Percentiles rank a stretch among this genome's conserved stretches.
Evolutionary conservation across 1,140 invertebrate species (phyloP).

Genomic region (Trialeurodes vaporariorum): DNA sequence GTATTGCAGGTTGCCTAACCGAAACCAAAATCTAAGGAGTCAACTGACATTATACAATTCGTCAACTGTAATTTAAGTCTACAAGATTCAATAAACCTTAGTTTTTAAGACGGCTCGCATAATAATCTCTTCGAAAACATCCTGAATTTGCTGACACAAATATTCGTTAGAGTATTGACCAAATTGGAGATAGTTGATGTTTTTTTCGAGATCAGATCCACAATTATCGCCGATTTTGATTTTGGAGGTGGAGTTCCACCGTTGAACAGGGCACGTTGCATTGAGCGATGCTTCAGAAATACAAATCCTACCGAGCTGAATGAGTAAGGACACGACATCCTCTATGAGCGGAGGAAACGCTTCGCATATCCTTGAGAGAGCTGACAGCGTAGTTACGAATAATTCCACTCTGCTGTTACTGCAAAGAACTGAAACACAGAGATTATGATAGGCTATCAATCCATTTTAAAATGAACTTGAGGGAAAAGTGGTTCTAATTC

Average conservation of each 20-base stretch:
- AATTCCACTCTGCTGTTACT: constrained; percentile 63
- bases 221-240: constrained; percentile 30
- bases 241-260: neutral
- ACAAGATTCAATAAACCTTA: constrained; percentile 44
- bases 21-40: too few species aligned
- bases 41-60: too few species aligned
- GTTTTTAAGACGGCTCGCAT: constrained; percentile 44
- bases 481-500: too few species aligned
- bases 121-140: constrained; percentile 46
- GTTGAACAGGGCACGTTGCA: constrained; percentile 38
- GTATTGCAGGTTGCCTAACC: too few species aligned
- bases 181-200: constrained; percentile 39
- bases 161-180: constrained; percentile 41
- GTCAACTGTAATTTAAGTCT: too few species aligned
- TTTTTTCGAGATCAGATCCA: constrained; percentile 39
- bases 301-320: constrained; percentile 76
- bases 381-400: constrained; percentile 69
- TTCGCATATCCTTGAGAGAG: constrained; percentile 71
- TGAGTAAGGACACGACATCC: constrained; percentile 70
- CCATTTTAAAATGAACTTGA: too few species aligned
- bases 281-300: constrained; percentile 67
- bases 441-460: too few species aligned
- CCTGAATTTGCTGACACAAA: constrained; percentile 49
- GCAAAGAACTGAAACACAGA: constrained; percentile 62
- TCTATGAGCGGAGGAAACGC: constrained; percentile 88